A percentile compares a stretch with the other conserved stretches of the same genome.
phyloP scores from a whole-genome alignment of 2,797 vertebrate genomes.

The Alca torda region DNA sequence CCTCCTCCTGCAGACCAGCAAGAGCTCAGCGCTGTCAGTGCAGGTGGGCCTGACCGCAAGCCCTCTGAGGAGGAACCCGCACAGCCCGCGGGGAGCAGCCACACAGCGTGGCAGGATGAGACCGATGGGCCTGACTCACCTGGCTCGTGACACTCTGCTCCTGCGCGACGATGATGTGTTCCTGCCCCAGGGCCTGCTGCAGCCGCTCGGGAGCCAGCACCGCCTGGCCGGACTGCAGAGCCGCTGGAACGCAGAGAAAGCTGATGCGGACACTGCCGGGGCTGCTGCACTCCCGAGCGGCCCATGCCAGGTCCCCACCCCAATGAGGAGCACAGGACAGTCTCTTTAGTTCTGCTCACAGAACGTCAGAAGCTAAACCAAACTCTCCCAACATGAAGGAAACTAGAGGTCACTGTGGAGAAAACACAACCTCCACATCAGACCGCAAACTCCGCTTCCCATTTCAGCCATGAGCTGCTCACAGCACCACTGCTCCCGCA shows the following conservation, averaged over 20 bases:
- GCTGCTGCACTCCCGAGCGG: fast-evolving
- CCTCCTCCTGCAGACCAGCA: constrained; percentile 84
- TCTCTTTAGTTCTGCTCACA: neutral
- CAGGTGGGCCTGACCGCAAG: neutral
- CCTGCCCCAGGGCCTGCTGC: constrained; percentile 88
- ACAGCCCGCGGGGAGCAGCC: fast-evolving
- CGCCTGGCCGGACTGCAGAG: constrained; percentile 85
- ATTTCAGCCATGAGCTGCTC: neutral
- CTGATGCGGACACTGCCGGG: fast-evolving
- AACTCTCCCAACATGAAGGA: neutral
- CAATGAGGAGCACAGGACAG: fast-evolving
- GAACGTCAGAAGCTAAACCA: neutral
- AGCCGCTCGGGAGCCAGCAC: constrained; percentile 85
- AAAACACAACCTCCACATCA: neutral
- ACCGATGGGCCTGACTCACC: constrained; percentile 65
- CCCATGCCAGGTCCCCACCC: neutral
- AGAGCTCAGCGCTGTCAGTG: fast-evolving
- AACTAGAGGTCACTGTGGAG: neutral
- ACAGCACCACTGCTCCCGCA: neutral
- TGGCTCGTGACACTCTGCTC: constrained; percentile 87
- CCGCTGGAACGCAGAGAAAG: constrained; percentile 57
- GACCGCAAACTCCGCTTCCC: neutral
- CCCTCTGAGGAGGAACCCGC: neutral
- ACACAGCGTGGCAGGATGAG: fast-evolving
- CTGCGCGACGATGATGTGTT: constrained; percentile 93